Percentiles rank a stretch among this genome's conserved stretches.
phyloP scores from a whole-genome alignment of 2,797 vertebrate genomes.

The Pipistrellus kuhlii region DNA sequence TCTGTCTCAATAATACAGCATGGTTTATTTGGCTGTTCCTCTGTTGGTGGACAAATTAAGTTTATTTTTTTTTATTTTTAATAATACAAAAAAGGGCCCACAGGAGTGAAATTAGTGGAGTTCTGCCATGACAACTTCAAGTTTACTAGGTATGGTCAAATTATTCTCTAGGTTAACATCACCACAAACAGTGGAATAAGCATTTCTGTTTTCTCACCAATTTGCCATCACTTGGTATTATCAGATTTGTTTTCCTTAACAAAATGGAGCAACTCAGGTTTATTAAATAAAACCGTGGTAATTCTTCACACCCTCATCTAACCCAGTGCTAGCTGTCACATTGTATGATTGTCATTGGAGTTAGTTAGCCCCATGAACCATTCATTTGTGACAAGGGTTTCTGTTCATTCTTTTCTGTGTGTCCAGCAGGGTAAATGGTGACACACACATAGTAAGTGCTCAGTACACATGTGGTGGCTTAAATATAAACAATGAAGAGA shows the following conservation, averaged over 20 bases:
- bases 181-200: neutral
- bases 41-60: constrained; percentile 31
- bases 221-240: neutral
- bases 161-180: neutral
- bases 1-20: neutral
- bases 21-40: neutral
- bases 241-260: neutral
- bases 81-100: neutral
- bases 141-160: neutral
- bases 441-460: neutral
- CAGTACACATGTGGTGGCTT: neutral
- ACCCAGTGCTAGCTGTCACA: neutral
- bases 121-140: neutral
- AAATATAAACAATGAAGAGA: neutral
- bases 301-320: neutral
- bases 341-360: neutral
- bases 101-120: neutral
- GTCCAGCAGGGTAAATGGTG: neutral
- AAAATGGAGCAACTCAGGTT: neutral
- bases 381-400: neutral
- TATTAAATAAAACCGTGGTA: neutral
- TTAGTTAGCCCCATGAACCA: neutral
- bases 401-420: neutral
- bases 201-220: neutral
- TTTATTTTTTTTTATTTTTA: neutral